phyloP scores from a whole-genome alignment of 1,140 invertebrate genomes.

The Ips nitidus region DNA sequence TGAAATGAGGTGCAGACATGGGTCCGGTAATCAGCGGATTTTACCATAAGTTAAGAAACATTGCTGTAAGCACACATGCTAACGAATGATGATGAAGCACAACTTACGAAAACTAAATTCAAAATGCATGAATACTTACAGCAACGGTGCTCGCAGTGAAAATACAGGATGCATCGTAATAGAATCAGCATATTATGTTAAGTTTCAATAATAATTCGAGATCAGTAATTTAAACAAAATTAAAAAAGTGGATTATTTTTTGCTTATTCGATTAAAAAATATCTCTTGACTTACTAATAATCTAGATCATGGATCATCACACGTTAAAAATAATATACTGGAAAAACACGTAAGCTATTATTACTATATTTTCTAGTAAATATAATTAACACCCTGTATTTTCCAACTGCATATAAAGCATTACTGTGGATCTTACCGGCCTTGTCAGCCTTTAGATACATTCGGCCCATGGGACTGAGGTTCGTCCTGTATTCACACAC shows the following conservation, averaged over 20 bases:
- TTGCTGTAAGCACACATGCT: constrained; percentile 26
- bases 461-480: constrained; percentile 73
- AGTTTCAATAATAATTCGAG: no score
- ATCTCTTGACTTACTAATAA: no score
- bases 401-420: constrained; percentile 14
- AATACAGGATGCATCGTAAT: constrained; percentile 17
- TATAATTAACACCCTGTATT: constrained; percentile 17
- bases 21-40: constrained; percentile 34
- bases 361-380: no score
- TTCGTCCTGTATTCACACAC: constrained; percentile 63
- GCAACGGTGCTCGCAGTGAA: constrained; percentile 16
- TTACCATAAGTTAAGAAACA: constrained; percentile 25
- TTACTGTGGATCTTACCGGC: constrained; percentile 65
- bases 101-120: not conserved
- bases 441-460: constrained; percentile 77
- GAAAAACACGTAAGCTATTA: no score
- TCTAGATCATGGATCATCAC: no score
- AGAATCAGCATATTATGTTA: no score
- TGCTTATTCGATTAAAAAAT: no score
- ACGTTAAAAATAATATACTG: no score
- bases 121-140: constrained; percentile 29
- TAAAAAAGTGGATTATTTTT: no score
- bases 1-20: constrained; percentile 26
- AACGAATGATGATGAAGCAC: constrained; percentile 9
- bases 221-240: no score